Conservation (phyloP, 2,113 vertebrate genomes). For the Mastomys coucha region DNA sequence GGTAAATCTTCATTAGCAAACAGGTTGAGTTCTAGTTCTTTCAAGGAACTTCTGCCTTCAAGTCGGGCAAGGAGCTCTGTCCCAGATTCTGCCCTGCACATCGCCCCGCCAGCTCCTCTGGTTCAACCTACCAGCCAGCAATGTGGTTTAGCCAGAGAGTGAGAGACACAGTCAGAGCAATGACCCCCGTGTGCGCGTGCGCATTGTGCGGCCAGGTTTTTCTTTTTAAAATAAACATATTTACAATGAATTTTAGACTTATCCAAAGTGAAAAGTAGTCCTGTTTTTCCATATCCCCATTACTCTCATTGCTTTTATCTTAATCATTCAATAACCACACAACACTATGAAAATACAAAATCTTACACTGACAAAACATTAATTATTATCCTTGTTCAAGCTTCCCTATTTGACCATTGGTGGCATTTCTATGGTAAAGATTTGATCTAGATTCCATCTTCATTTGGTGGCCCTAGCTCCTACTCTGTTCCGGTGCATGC, state of each 20-base stretch:
- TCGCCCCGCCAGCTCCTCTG: slow-evolving; percentile 12
- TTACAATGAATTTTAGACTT: neutral
- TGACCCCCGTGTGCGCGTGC: neutral
- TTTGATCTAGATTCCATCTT: neutral
- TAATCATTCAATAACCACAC: neutral
- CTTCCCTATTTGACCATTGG: neutral
- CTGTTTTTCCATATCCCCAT: neutral
- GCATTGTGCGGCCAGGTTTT: neutral
- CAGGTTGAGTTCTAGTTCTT: slow-evolving; percentile 92
- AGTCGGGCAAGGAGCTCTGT: slow-evolving; percentile 93
- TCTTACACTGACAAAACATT: neutral
- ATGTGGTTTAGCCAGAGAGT: neutral
- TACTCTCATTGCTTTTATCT: neutral
- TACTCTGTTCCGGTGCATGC: neutral
- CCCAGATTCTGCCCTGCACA: slow-evolving; percentile 87
- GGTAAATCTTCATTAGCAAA: slow-evolving; percentile 92
- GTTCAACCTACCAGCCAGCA: slow-evolving; percentile 60
- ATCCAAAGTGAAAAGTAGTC: neutral
- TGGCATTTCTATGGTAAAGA: neutral
- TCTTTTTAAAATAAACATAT: slow-evolving; percentile 25
- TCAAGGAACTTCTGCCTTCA: slow-evolving; percentile 91
- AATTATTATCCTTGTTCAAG: neutral
- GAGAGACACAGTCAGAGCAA: fast-evolving
- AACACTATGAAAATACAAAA: neutral
- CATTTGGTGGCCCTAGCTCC: too few species aligned